Evolutionary conservation across 2,113 vertebrate genomes (phyloP).

Genomic region (Vidua chalybeata): DNA sequence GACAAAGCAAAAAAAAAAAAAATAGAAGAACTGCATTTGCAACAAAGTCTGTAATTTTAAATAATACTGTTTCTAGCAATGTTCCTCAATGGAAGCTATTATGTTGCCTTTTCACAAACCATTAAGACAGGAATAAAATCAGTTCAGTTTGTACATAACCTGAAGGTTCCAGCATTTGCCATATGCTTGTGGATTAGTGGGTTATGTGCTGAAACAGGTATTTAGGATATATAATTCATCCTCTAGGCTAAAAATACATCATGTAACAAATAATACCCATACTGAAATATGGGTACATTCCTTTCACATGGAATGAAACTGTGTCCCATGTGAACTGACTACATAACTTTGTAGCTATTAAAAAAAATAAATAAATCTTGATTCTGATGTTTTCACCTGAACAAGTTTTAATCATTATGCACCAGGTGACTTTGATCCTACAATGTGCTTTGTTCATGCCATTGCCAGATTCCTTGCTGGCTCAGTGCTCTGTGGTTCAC

Average conservation of each 20-base stretch:
- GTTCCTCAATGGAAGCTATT: not conserved
- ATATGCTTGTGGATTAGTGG: not conserved
- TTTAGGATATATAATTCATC: not conserved
- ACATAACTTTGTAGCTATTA: not conserved
- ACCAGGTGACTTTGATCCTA: not conserved
- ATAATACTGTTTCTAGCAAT: not conserved
- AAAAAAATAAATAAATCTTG: not conserved
- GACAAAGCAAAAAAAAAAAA: not conserved
- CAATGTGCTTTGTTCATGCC: not conserved
- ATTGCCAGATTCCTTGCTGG: not conserved
- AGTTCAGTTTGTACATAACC: not conserved
- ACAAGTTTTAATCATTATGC: not conserved
- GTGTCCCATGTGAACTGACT: not conserved
- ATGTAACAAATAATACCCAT: not conserved
- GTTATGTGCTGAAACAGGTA: not conserved
- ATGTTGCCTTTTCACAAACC: not conserved
- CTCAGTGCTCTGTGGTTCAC: not conserved
- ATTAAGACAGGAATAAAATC: not conserved
- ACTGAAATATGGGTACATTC: not conserved
- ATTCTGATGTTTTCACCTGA: not conserved
- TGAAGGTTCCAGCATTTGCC: not conserved
- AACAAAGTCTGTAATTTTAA: not conserved
- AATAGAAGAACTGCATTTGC: not conserved
- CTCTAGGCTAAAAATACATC: conserved; percentile 12
- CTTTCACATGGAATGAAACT: not conserved